These are phyloP conservation scores for Platanista minor DNA, from an alignment of 2,113 vertebrate species.

Conservation along the genomic window DNA sequence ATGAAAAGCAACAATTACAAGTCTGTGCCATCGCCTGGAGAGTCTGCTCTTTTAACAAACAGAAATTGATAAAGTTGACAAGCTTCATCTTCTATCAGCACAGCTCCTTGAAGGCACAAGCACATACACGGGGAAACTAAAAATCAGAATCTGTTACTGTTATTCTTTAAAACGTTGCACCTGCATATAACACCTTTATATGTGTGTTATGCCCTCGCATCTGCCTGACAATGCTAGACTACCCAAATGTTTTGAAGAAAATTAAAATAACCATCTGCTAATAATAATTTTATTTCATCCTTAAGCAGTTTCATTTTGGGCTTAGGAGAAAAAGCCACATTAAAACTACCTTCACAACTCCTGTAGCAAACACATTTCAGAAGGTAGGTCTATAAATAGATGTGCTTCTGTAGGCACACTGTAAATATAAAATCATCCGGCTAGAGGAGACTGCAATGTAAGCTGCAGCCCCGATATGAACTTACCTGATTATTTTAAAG, in stretches of 20 bases:
- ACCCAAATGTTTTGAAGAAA: conserved; percentile 50
- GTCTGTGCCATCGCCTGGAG: background rate
- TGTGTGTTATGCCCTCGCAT: conserved; percentile 42
- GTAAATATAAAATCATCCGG: conserved; percentile 53
- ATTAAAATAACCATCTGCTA: conserved; percentile 57
- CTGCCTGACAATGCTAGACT: conserved; percentile 47
- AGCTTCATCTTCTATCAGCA: background rate
- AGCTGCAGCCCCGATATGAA: conserved; percentile 50
- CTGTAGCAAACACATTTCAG: conserved; percentile 46
- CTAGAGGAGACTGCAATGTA: conserved; percentile 38
- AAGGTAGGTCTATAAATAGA: conserved; percentile 69
- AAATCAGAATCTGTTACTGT: conserved; percentile 2
- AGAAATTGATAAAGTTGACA: background rate
- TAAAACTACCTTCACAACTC: conserved; percentile 52
- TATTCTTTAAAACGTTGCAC: conserved; percentile 30
- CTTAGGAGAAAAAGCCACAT: background rate
- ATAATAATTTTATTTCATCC: conserved; percentile 51
- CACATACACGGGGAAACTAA: conserved; percentile 20
- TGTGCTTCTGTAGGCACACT: conserved; percentile 58
- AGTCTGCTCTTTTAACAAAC: background rate
- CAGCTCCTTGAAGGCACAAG: background rate
- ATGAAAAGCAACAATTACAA: background rate
- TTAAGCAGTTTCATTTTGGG: conserved; percentile 46
- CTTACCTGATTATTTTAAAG: conserved; percentile 60
- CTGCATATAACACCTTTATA: conserved; percentile 59